A percentile compares a stretch with the other conserved stretches of the same genome.
phyloP scores from a whole-genome alignment of 2,888 invertebrate genomes.

The Neoscelio sp. region DNA sequence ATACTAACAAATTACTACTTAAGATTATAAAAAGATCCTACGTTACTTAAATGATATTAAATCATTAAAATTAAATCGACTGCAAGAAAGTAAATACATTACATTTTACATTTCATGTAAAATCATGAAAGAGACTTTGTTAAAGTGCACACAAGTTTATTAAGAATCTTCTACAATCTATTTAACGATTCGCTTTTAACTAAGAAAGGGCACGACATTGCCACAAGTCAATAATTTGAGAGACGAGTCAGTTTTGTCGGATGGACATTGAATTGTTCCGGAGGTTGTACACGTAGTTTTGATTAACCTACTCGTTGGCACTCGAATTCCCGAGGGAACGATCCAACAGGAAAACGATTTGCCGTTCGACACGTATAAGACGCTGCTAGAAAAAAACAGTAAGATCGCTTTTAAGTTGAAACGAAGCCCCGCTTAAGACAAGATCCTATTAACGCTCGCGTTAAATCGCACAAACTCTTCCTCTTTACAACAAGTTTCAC shows the following conservation, averaged over 20 bases:
- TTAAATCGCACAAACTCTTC: conserved; percentile 61
- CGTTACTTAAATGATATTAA: too few relatives aligned
- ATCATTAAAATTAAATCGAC: too few relatives aligned
- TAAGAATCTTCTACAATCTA: conserved; percentile 19
- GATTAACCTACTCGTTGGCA: conserved; percentile 47
- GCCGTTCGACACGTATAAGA: conserved; percentile 48
- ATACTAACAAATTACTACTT: too few relatives aligned
- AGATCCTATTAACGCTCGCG: conserved; percentile 77
- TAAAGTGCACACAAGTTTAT: too few relatives aligned
- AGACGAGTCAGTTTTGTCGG: conserved; percentile 19
- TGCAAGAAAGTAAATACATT: too few relatives aligned
- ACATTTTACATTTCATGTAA: too few relatives aligned
- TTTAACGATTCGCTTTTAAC: conserved; percentile 16
- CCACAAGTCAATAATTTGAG: conserved; percentile 33
- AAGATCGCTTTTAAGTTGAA: conserved; percentile 75
- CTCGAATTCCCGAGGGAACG: conserved; percentile 17
- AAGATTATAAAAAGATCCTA: too few relatives aligned
- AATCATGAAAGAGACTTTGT: too few relatives aligned
- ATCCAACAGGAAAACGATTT: conserved; percentile 42
- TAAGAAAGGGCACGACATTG: not conserved
- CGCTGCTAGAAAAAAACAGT: conserved; percentile 39
- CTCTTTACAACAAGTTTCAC: conserved; percentile 59
- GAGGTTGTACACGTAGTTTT: conserved; percentile 12
- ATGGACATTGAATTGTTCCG: not conserved
- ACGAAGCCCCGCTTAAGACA: conserved; percentile 80